Evolutionary conservation across 2,113 vertebrate genomes (phyloP), one percentile per base, ranked within the genome.

Genomic region (Chaetops frenatus): DNA sequence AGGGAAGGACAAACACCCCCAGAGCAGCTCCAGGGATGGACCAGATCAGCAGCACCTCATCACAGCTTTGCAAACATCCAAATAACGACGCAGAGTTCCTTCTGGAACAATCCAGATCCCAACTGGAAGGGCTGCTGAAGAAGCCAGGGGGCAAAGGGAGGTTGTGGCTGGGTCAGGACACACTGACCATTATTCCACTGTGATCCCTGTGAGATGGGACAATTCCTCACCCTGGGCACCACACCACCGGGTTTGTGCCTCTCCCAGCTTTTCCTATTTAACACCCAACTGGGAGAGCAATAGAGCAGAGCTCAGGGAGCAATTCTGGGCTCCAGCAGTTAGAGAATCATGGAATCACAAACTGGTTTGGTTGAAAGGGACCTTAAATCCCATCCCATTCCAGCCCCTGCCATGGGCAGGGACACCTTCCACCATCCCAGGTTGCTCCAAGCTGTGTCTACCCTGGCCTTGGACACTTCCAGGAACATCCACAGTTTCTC

Each of bases 171-270:
- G 61, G 62, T 56, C 62, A 28, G 74, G 42, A 53, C 42, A 73
- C 15, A 7, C n/a, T 0, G 0, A 35, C 9, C 17, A 6, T 15
- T 11, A 35, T 42, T 57, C 20, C 29, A 25, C 29, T 2, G 15
- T 25, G 51, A 76, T 20, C 53, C 28, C 53, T 6, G 44, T 35
- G 33, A 70, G 25, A 19, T 7, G 15, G 76, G 80, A 40, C 22
- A 36, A 29, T 21, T 78, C 45, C 66, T 77, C 71, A 19, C 17
- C 20, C 6, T 1, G 1, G 47, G 33, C 53, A 48, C 29, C 53
- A 22, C 12, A 11, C 13, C 5, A 9, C 12, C 22, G 25, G n/a
- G 29, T 38, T 62, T 15, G 14, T 6, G 64, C 11, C 45, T 81
- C 80, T 73, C 54, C 44, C 57, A 25, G 25, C 38, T 66, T 62